phyloP scores from a whole-genome alignment of 1,140 invertebrate genomes.

The Mactra quadrangularis region DNA sequence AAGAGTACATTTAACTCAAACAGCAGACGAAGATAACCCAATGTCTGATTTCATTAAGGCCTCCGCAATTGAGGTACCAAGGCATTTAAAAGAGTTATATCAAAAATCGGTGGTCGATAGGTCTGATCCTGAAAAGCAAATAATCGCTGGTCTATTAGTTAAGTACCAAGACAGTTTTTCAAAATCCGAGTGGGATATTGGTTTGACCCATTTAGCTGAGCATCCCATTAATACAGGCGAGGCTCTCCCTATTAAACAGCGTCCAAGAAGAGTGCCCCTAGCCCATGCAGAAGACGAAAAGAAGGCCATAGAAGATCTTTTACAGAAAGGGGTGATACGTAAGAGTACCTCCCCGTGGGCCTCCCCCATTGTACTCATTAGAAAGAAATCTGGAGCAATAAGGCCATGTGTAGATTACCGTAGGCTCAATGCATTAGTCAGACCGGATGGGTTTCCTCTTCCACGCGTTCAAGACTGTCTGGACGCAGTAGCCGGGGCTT shows the following conservation, averaged over 20 bases:
- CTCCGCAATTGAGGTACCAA: constrained; percentile 14
- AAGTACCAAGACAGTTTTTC: constrained; percentile 44
- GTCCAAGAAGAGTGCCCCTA: constrained; percentile 57
- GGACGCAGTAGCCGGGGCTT: neutral
- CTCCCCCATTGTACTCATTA: neutral
- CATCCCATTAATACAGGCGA: constrained; percentile 50
- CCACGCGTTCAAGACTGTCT: neutral
- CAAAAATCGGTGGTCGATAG: neutral
- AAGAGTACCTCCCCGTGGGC: constrained; percentile 7
- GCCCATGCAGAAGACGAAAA: constrained; percentile 51
- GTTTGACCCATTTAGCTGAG: constrained; percentile 30
- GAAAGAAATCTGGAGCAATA: neutral
- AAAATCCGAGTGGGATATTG: constrained; percentile 52
- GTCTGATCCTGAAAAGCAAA: neutral
- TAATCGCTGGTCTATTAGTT: constrained; percentile 14
- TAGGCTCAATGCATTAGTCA: neutral
- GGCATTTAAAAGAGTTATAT: constrained; percentile 34
- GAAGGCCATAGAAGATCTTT: constrained; percentile 58
- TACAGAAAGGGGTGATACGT: constrained; percentile 31
- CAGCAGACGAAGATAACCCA: neutral
- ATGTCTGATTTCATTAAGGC: neutral
- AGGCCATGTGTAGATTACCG: neutral
- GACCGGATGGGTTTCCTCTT: neutral
- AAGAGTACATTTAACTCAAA: neutral
- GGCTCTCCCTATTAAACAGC: constrained; percentile 62